Conservation (phyloP, 2,113 vertebrate species). For the Tringa solitaria region DNA sequence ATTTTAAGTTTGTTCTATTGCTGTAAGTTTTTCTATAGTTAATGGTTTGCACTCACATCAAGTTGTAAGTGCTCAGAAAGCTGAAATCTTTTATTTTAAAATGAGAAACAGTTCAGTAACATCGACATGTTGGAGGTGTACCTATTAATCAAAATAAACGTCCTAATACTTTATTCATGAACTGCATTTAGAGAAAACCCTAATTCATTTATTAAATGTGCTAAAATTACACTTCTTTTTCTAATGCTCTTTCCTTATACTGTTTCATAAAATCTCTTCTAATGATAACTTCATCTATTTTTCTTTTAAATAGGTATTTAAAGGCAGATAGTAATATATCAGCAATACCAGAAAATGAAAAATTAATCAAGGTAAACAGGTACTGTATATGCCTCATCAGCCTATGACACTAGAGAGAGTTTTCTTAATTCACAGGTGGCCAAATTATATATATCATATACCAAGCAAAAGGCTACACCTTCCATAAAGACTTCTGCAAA, state of each 20-base stretch:
- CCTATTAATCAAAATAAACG: constrained; percentile 19
- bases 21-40: not conserved
- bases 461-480: not conserved
- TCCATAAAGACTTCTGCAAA: not conserved
- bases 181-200: constrained; percentile 22
- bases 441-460: not conserved
- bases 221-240: constrained; percentile 16
- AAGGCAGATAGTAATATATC: not conserved
- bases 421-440: not conserved
- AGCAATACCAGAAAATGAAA: not conserved
- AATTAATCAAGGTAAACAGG: not conserved
- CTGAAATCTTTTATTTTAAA: not conserved
- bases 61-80: not conserved
- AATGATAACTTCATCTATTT: constrained; percentile 24
- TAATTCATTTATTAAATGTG: constrained; percentile 9
- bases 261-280: constrained; percentile 14
- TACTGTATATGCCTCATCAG: not conserved
- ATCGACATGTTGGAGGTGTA: not conserved
- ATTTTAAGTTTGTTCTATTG: not conserved
- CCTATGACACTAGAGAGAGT: not conserved
- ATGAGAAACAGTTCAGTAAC: not conserved
- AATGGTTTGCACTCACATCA: not conserved
- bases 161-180: constrained; percentile 29
- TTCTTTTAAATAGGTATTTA: not conserved
- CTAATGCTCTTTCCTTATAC: not conserved